phyloP scores from a whole-genome alignment of 2,797 vertebrate genomes.

The Lerista edwardsae region DNA sequence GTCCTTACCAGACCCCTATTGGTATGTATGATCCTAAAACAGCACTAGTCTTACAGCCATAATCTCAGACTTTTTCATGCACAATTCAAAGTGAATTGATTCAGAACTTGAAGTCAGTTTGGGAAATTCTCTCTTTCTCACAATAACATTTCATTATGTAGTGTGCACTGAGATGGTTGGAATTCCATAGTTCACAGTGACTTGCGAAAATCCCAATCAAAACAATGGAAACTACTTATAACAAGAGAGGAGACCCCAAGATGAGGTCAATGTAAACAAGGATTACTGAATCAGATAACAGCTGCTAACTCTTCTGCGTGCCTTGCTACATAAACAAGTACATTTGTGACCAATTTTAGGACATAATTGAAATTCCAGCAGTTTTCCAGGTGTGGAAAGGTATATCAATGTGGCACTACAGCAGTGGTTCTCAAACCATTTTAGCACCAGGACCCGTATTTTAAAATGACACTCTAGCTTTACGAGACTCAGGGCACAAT shows the following conservation, averaged over 20 bases:
- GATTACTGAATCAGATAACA: no score
- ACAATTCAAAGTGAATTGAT: background rate
- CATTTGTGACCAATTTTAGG: background rate
- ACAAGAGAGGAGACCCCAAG: no score
- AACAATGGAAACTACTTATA: background rate
- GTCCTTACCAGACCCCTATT: background rate
- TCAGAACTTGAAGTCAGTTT: background rate
- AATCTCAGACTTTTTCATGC: background rate
- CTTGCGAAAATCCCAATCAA: background rate
- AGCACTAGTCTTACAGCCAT: background rate
- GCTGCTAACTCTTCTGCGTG: background rate
- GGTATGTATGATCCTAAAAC: background rate
- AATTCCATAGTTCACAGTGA: background rate
- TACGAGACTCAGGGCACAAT: no score
- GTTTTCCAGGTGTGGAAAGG: no score
- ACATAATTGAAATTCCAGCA: background rate
- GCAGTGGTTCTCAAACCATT: no score
- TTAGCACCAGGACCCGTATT: no score
- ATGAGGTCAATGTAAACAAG: background rate
- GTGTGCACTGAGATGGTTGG: background rate
- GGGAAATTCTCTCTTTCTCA: background rate
- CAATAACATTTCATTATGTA: background rate
- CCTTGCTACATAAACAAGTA: background rate
- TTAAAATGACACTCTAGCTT: no score
- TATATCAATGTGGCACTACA: no score